These are phyloP conservation scores for Oceanodroma leucorhoa DNA, from an alignment of 2,797 vertebrate species.

Conservation along the genomic window DNA sequence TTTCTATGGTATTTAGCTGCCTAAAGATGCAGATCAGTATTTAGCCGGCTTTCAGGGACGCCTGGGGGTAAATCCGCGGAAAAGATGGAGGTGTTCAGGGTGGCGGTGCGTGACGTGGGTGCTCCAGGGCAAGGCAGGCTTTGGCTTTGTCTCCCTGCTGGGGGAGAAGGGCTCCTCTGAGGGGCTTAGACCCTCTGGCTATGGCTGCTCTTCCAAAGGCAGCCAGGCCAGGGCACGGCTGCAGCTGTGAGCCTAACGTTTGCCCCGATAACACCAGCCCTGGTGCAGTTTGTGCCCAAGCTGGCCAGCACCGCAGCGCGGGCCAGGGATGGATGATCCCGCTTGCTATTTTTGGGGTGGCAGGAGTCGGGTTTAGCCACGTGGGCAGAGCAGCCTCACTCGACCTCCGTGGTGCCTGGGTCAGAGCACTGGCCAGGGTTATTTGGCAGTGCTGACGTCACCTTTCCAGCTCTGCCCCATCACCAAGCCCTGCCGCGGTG, in stretches of 20 bases:
- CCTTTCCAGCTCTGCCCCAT: not conserved
- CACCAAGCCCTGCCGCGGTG: accelerated
- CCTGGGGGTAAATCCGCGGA: not conserved
- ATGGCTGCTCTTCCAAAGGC: not conserved
- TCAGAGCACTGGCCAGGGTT: not conserved
- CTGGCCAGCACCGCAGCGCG: accelerated
- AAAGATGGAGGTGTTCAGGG: not conserved
- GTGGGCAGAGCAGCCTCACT: not conserved
- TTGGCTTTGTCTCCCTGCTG: not conserved
- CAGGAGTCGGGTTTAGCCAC: not conserved
- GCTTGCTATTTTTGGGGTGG: not conserved
- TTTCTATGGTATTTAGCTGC: slow-evolving; percentile 25
- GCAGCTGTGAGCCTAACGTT: not conserved
- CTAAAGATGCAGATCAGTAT: slow-evolving; percentile 27
- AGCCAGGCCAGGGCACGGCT: not conserved
- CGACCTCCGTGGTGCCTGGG: accelerated
- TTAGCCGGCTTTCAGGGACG: not conserved
- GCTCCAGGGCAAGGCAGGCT: not conserved
- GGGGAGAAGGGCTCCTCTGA: accelerated
- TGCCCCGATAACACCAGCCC: not conserved
- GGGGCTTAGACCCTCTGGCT: not conserved
- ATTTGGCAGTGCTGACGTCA: not conserved
- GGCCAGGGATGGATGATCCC: not conserved
- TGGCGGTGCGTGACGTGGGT: not conserved
- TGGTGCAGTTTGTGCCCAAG: not conserved